These are phyloP conservation scores for Mythimna vitellina DNA, from an alignment of 2,888 invertebrate species.

Conservation along the genomic window DNA sequence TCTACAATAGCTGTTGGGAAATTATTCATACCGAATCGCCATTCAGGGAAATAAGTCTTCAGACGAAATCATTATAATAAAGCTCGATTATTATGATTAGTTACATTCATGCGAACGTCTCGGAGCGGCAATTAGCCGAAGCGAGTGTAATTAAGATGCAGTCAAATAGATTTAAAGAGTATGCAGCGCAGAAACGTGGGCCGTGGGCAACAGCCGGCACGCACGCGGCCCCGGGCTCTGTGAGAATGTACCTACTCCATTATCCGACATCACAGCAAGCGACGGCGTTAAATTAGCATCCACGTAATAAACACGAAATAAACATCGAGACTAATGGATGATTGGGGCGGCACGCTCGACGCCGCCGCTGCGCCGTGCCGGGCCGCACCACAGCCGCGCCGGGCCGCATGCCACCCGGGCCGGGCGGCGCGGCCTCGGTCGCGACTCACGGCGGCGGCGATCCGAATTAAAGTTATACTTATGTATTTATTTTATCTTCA, in stretches of 20 bases:
- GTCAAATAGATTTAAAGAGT: slow-evolving; percentile 72
- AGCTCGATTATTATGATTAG: slow-evolving; percentile 79
- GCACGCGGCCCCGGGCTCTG: slow-evolving; percentile 49
- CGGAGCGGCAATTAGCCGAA: slow-evolving; percentile 73
- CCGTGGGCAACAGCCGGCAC: slow-evolving; percentile 51
- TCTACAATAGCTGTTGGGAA: slow-evolving; percentile 82
- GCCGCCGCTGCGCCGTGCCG: slow-evolving; percentile 31
- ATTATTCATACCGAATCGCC: slow-evolving; percentile 77
- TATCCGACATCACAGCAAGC: slow-evolving; percentile 75
- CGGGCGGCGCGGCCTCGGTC: slow-evolving; percentile 33
- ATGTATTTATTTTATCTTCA: slow-evolving; percentile 80
- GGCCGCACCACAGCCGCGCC: slow-evolving; percentile 42
- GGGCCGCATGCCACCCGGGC: slow-evolving; percentile 23
- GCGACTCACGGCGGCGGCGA: slow-evolving; percentile 56
- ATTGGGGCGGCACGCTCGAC: slow-evolving; percentile 70
- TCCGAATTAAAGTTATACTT: slow-evolving; percentile 75
- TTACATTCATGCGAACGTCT: slow-evolving; percentile 73
- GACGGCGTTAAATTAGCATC: slow-evolving; percentile 80
- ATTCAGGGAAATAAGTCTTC: slow-evolving; percentile 78
- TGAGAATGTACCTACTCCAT: slow-evolving; percentile 70
- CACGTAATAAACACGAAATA: slow-evolving; percentile 85
- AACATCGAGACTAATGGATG: slow-evolving; percentile 88
- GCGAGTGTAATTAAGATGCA: slow-evolving; percentile 77
- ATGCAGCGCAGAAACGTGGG: slow-evolving; percentile 62
- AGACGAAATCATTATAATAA: slow-evolving; percentile 76